phyloP scores from a whole-genome alignment of 2,797 vertebrate species.

The Poecilia picta region DNA sequence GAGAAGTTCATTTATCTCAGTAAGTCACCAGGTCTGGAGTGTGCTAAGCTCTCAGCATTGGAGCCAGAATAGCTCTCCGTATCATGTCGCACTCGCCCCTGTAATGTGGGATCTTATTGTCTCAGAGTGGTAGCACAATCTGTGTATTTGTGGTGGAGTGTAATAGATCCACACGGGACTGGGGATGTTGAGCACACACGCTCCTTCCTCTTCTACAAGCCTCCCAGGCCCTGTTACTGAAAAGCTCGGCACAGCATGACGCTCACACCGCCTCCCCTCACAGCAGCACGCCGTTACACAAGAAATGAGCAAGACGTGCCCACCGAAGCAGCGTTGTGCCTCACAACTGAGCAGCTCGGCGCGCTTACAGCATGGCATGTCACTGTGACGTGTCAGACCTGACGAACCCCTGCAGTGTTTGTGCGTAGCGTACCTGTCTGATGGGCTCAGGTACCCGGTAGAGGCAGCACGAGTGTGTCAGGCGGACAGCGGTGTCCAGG shows the following conservation, averaged over 20 bases:
- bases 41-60: neutral
- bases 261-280: slow-evolving; percentile 24
- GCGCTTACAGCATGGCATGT: neutral
- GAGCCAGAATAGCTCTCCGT: slow-evolving; percentile 13
- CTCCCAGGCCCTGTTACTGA: slow-evolving; percentile 17
- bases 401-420: slow-evolving; percentile 14
- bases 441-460: slow-evolving; percentile 92
- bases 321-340: slow-evolving; percentile 2
- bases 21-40: neutral
- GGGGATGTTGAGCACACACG: neutral
- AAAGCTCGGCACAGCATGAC: slow-evolving; percentile 18
- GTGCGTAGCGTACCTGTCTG: slow-evolving; percentile 84
- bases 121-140: slow-evolving; percentile 6
- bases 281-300: slow-evolving; percentile 36
- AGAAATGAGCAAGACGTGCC: slow-evolving; percentile 19
- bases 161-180: neutral
- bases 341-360: slow-evolving; percentile 10
- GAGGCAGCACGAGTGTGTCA: slow-evolving; percentile 87
- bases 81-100: slow-evolving; percentile 1
- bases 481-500: slow-evolving; percentile 84
- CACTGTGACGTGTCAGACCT: neutral
- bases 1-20: neutral
- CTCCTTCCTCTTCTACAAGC: slow-evolving; percentile 9
- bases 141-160: neutral
- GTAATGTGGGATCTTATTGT: neutral